Evolutionary conservation across 2,888 invertebrate species (phyloP).

Genomic region (Latheticus oryzae): DNA sequence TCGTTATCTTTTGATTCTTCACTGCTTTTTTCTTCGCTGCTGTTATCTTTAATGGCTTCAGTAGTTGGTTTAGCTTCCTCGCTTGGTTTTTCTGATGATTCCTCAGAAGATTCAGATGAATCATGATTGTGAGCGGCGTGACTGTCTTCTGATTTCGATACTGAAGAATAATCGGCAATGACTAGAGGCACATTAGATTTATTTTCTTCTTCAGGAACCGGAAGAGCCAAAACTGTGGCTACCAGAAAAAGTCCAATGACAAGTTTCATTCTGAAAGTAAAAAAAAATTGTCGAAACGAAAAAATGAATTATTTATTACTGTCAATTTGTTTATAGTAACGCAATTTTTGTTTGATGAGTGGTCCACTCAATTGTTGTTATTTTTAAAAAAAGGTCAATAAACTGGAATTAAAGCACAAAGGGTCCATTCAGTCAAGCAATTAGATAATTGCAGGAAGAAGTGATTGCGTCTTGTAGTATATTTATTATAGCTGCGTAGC

Average conservation of each 20-base stretch:
- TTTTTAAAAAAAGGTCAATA: conserved; percentile 35
- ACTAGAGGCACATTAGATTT: conserved; percentile 60
- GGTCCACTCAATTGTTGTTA: conserved; percentile 15
- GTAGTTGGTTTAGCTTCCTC: conserved; percentile 31
- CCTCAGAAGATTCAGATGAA: conserved; percentile 55
- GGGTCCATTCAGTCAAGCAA: conserved; percentile 30
- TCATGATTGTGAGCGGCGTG: conserved; percentile 47
- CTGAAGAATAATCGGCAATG: conserved; percentile 64
- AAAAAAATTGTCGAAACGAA: conserved; percentile 30
- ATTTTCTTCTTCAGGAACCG: conserved; percentile 68
- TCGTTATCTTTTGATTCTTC: conserved; percentile 57
- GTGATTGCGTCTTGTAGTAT: conserved; percentile 37
- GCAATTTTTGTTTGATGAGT: conserved; percentile 12
- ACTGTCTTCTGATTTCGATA: conserved; percentile 59
- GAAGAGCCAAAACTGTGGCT: conserved; percentile 69
- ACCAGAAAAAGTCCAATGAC: conserved; percentile 72
- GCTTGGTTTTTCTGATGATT: conserved; percentile 52
- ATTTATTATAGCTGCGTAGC: conserved; percentile 24
- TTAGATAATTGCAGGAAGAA: conserved; percentile 42
- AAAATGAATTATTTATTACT: neutral
- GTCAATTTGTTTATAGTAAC: conserved; percentile 21
- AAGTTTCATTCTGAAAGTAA: conserved; percentile 72
- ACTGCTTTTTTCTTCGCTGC: conserved; percentile 61
- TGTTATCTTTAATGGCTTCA: conserved; percentile 13
- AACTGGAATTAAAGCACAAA: conserved; percentile 31